These are phyloP conservation scores for Cossypha niveicapilla DNA, from an alignment of 2,797 vertebrate genomes.

Conservation along the genomic window DNA sequence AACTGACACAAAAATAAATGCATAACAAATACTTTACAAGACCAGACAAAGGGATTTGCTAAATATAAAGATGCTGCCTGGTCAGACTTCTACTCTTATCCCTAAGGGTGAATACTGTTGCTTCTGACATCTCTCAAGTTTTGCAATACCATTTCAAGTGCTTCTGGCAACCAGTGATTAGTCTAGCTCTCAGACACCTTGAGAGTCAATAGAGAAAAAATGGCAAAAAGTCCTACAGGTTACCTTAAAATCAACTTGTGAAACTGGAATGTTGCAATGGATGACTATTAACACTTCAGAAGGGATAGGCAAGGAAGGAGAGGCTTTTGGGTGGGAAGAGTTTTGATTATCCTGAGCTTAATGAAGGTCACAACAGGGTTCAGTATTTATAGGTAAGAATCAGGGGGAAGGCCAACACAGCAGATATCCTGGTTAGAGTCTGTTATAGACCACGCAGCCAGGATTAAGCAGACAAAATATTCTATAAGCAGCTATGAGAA, in stretches of 20 bases:
- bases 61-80: slow-evolving; percentile 26
- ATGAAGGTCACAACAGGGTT: not conserved
- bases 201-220: not conserved
- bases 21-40: not conserved
- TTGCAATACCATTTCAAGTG: not conserved
- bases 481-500: not conserved
- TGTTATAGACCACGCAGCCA: not conserved
- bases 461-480: not conserved
- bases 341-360: not conserved
- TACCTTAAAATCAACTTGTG: not conserved
- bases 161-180: not conserved
- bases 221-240: not conserved
- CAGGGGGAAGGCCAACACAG: not conserved
- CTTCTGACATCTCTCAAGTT: not conserved
- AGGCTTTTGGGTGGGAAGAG: not conserved
- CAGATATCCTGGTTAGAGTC: not conserved
- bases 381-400: not conserved
- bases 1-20: slow-evolving; percentile 47
- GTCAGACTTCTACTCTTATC: not conserved
- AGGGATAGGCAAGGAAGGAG: not conserved
- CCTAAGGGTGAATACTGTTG: not conserved
- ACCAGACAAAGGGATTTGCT: slow-evolving; percentile 2
- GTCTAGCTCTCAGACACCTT: not conserved
- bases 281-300: not conserved
- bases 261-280: not conserved